phyloP scores from a whole-genome alignment of 2,113 vertebrate genomes.

The Pimephales promelas region DNA sequence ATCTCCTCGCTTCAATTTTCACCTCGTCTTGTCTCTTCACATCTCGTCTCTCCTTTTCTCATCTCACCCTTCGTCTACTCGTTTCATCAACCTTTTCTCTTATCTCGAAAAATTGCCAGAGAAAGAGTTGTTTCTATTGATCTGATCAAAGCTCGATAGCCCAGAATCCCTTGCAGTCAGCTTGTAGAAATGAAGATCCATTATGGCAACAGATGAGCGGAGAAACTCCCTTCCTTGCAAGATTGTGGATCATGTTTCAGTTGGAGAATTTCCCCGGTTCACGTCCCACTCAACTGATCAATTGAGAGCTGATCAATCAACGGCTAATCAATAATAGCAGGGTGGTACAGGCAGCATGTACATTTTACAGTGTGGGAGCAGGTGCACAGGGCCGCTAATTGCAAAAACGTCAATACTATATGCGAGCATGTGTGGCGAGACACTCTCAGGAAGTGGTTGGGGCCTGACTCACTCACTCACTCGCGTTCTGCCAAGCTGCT shows the following conservation, averaged over 20 bases:
- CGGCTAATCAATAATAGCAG: conserved; percentile 73
- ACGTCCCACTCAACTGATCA: conserved; percentile 19
- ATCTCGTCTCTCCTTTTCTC: neutral
- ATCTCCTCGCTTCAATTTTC: neutral
- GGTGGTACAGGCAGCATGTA: conserved; percentile 68
- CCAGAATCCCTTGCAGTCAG: conserved; percentile 9
- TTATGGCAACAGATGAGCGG: conserved; percentile 30
- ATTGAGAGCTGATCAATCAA: conserved; percentile 29
- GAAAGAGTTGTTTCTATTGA: conserved; percentile 20
- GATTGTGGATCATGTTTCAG: neutral
- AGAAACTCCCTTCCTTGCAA: conserved; percentile 4
- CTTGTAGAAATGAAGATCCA: conserved; percentile 16
- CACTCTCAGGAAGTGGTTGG: conserved; percentile 16
- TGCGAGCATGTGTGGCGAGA: conserved; percentile 38
- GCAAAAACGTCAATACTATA: conserved; percentile 73
- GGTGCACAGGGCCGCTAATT: conserved; percentile 76
- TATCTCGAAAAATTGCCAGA: neutral
- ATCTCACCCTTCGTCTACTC: neutral
- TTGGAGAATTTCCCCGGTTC: conserved; percentile 12
- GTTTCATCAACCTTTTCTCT: neutral
- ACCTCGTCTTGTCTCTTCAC: neutral
- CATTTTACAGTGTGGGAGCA: conserved; percentile 69
- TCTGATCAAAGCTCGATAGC: neutral
- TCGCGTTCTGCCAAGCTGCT: conserved; percentile 64
- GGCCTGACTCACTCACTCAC: neutral